Evolutionary conservation across 2,797 vertebrate genomes (phyloP).

Genomic region (Malurus splendens): DNA sequence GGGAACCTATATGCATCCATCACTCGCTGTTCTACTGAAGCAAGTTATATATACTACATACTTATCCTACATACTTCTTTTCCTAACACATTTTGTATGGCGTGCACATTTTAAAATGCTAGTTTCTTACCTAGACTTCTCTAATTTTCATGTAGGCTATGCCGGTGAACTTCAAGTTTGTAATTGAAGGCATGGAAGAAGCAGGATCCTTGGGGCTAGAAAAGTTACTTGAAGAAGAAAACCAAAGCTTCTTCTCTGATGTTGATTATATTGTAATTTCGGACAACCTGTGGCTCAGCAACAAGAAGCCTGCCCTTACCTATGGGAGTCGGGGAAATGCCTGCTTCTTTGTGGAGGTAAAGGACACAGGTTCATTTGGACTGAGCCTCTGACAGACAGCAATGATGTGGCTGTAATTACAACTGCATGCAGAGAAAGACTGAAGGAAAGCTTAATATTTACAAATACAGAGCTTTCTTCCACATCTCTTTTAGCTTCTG

Average conservation of each 20-base stretch:
- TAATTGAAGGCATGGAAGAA: slow-evolving; percentile 94
- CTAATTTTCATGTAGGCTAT: slow-evolving; percentile 44
- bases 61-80: not conserved
- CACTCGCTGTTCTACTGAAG: not conserved
- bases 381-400: not conserved
- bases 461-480: not conserved
- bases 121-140: not conserved
- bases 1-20: not conserved
- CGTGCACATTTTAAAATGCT: not conserved
- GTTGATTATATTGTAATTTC: slow-evolving; percentile 88
- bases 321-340: slow-evolving; percentile 87
- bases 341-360: slow-evolving; percentile 87
- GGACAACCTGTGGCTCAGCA: slow-evolving; percentile 86
- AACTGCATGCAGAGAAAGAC: not conserved
- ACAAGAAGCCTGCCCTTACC: slow-evolving; percentile 78
- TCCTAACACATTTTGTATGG: not conserved
- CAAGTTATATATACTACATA: not conserved
- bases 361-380: not conserved
- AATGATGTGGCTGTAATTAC: not conserved
- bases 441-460: not conserved
- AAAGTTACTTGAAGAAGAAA: slow-evolving; percentile 75
- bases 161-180: slow-evolving; percentile 88
- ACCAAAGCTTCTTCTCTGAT: slow-evolving; percentile 79
- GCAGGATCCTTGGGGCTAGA: slow-evolving; percentile 84
- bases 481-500: not conserved